Percentiles rank a stretch among this genome's conserved stretches.
These are phyloP conservation scores for Hydrolagus colliei DNA, from an alignment of 2,797 vertebrate genomes.

Conservation along the genomic window DNA sequence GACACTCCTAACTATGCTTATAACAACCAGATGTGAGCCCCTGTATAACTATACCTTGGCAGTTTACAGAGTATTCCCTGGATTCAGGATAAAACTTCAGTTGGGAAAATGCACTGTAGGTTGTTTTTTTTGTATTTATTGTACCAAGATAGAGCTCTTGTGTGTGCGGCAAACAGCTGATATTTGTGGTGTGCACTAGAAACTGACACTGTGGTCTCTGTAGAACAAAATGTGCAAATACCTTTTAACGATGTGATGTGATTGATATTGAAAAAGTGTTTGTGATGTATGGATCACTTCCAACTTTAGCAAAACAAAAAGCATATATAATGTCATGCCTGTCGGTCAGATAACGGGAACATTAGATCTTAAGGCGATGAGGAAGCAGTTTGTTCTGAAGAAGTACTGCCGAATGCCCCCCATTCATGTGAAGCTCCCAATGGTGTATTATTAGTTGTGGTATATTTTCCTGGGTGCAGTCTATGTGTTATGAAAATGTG, in stretches of 20 bases:
- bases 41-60: not conserved
- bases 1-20: constrained; percentile 92
- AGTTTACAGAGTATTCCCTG: not conserved
- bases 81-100: not conserved
- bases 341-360: not conserved
- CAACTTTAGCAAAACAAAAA: not conserved
- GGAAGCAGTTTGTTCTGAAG: not conserved
- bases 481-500: not conserved
- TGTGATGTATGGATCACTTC: constrained; percentile 14
- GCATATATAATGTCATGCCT: not conserved
- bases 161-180: not conserved
- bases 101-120: not conserved
- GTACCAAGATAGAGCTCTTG: not conserved
- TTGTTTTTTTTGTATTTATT: not conserved
- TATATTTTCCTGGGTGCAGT: not conserved
- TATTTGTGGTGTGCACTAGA: constrained; percentile 24
- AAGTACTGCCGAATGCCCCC: not conserved
- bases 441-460: not conserved
- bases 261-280: constrained; percentile 20
- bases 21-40: constrained; percentile 84
- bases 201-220: not conserved
- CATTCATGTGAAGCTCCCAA: not conserved
- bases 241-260: constrained; percentile 14
- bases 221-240: constrained; percentile 19
- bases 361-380: not conserved